These are phyloP conservation scores for Drosophila bunnanda DNA, from an alignment of 2,888 invertebrate species.

Conservation along the genomic window DNA sequence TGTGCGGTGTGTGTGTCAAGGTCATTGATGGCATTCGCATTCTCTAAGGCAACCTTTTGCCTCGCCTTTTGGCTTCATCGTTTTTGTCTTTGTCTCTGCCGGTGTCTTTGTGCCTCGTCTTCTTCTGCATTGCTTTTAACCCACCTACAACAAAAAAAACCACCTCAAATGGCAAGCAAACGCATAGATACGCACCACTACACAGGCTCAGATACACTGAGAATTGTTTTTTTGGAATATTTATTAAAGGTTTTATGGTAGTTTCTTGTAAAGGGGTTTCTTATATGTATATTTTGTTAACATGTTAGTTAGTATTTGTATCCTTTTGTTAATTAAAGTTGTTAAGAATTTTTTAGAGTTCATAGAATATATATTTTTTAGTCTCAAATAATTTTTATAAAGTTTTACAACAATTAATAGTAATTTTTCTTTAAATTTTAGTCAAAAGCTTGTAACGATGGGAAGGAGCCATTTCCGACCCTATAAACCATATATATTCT, in stretches of 20 bases:
- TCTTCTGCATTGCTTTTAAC: constrained; percentile 4
- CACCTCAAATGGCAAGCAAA: constrained; percentile 3
- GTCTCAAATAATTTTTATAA: no score
- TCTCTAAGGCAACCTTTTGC: constrained; percentile 55
- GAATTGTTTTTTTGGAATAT: neutral
- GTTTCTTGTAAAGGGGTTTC: neutral
- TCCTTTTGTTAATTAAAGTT: neutral
- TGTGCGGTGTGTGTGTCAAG: constrained; percentile 74
- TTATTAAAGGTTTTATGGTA: no score
- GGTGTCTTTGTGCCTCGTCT: constrained; percentile 10
- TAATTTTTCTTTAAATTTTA: no score
- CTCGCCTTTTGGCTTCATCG: constrained; percentile 43
- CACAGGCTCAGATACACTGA: constrained; percentile 1
- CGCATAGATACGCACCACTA: constrained; percentile 5
- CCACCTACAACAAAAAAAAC: constrained; percentile 39
- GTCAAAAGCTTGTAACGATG: no score
- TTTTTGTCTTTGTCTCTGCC: neutral
- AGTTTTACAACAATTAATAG: no score
- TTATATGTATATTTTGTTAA: neutral
- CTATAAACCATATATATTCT: no score
- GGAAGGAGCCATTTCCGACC: no score
- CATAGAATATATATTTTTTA: neutral
- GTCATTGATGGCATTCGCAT: constrained; percentile 73
- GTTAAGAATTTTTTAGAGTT: no score
- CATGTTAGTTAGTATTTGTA: neutral